phyloP scores from a whole-genome alignment of 2,113 vertebrate genomes.

The Fregetta grallaria region DNA sequence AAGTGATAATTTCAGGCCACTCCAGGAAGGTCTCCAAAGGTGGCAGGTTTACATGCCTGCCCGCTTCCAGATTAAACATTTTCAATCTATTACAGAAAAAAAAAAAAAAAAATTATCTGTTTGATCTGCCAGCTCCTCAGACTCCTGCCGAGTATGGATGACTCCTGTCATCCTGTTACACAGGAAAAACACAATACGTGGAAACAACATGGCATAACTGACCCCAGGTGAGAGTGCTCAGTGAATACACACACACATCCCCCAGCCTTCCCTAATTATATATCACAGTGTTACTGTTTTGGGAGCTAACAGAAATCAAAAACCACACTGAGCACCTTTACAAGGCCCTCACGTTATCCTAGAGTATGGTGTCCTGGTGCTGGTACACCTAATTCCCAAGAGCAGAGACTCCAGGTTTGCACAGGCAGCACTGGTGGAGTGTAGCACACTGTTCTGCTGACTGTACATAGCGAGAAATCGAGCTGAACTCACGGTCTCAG shows the following conservation, averaged over 20 bases:
- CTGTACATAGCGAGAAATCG: accelerated
- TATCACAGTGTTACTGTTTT: neutral
- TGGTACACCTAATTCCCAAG: neutral
- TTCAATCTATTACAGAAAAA: neutral
- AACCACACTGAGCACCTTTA: neutral
- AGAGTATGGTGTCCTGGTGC: accelerated
- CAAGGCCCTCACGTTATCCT: neutral
- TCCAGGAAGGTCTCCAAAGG: neutral
- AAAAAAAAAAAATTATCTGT: neutral
- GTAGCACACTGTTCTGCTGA: accelerated
- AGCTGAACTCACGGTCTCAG: neutral
- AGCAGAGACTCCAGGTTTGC: neutral
- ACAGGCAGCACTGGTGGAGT: neutral
- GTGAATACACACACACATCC: neutral
- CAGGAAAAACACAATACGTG: neutral
- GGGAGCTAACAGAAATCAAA: neutral
- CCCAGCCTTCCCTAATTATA: neutral
- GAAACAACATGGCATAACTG: neutral
- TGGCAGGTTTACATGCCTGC: neutral
- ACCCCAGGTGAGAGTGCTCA: neutral
- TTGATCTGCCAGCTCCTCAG: neutral
- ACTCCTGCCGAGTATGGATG: neutral
- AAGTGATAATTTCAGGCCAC: neutral
- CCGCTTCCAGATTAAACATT: neutral
- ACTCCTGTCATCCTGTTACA: neutral